A percentile compares a stretch with the other conserved stretches of the same genome.
phyloP scores from a whole-genome alignment of 2,888 invertebrate species.

The Chaetoderma sp. region DNA sequence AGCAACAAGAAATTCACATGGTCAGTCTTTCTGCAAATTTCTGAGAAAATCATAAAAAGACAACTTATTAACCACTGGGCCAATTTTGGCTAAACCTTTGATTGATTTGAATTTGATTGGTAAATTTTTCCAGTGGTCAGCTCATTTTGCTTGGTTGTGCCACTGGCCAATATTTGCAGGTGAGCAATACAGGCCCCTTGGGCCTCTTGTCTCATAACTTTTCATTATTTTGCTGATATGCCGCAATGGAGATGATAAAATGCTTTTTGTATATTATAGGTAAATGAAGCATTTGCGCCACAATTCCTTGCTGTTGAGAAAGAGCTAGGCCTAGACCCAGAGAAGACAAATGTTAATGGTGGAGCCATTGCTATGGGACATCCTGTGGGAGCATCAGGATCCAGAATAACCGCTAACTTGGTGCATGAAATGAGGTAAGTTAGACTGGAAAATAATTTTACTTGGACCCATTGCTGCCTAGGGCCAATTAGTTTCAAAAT shows the following conservation, averaged over 20 bases:
- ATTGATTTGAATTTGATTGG: too few species aligned
- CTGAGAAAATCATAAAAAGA: too few species aligned
- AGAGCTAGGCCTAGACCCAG: constrained; percentile 86
- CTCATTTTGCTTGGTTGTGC: background rate
- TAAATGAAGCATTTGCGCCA: constrained; percentile 98
- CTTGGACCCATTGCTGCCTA: too few species aligned
- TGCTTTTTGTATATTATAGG: constrained; percentile 73
- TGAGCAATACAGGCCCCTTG: background rate
- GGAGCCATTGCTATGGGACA: constrained; percentile 98
- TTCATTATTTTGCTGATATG: background rate
- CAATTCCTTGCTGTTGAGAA: constrained; percentile 94
- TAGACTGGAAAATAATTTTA: too few species aligned
- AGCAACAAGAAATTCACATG: too few species aligned
- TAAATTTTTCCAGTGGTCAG: background rate
- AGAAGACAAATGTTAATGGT: constrained; percentile 92
- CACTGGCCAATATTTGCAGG: background rate
- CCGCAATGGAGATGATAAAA: background rate
- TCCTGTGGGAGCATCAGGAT: constrained; percentile 94
- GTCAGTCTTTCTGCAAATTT: too few species aligned
- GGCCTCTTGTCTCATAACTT: background rate
- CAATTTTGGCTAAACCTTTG: too few species aligned
- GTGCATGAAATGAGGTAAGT: constrained; percentile 88
- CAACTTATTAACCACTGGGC: too few species aligned
- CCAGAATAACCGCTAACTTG: constrained; percentile 90
- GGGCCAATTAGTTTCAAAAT: too few species aligned